Percentiles rank a stretch among this genome's conserved stretches.
Evolutionary conservation across 1,140 invertebrate species (phyloP).

Genomic region (Rhyacophila brunnea): DNA sequence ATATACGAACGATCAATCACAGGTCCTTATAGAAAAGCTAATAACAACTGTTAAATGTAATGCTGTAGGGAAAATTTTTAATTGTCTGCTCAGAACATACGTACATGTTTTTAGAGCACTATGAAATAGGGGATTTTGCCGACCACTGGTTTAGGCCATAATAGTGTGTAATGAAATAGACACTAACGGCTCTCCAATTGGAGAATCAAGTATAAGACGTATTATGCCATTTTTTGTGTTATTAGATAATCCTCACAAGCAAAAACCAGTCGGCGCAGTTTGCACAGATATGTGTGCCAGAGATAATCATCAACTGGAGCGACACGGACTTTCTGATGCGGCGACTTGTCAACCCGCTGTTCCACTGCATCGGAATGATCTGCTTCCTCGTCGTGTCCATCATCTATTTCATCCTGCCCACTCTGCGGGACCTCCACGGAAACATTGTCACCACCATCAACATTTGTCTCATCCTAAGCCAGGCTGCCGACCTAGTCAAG

Average conservation of each 20-base stretch:
- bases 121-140: too few species aligned
- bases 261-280: slow-evolving; percentile 57
- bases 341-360: slow-evolving; percentile 72
- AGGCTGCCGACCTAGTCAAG: slow-evolving; percentile 73
- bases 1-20: too few species aligned
- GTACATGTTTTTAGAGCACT: too few species aligned
- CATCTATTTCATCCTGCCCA: slow-evolving; percentile 82
- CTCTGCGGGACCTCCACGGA: slow-evolving; percentile 75
- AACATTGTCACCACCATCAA: slow-evolving; percentile 80
- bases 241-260: slow-evolving; percentile 38
- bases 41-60: too few species aligned
- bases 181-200: too few species aligned
- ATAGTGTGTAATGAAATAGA: too few species aligned
- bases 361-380: slow-evolving; percentile 69
- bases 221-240: too few species aligned
- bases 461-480: slow-evolving; percentile 70
- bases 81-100: too few species aligned
- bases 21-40: too few species aligned
- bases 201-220: too few species aligned
- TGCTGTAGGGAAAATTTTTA: too few species aligned
- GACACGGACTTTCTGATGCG: slow-evolving; percentile 70
- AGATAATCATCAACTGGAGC: slow-evolving; percentile 64
- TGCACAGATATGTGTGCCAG: slow-evolving; percentile 73
- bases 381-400: slow-evolving; percentile 72
- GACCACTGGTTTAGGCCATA: too few species aligned